Conservation (phyloP, 2,888 invertebrate species). For the Ochlodes sylvanus region DNA sequence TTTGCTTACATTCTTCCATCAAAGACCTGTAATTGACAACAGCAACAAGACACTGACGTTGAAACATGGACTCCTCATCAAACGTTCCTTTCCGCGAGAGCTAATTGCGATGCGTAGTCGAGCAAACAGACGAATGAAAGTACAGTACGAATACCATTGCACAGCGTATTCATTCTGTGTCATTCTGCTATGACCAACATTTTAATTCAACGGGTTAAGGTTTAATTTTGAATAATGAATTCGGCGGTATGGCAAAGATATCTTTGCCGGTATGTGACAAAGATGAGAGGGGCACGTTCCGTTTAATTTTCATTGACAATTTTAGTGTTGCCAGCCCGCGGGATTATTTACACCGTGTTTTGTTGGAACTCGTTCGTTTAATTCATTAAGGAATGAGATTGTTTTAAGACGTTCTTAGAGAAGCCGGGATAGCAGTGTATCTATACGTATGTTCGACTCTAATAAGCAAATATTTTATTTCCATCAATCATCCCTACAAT, state of each 20-base stretch:
- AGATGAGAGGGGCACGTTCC: slow-evolving; percentile 65
- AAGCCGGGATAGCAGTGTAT: too few relatives aligned
- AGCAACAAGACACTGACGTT: slow-evolving; percentile 30
- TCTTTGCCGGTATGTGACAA: slow-evolving; percentile 56
- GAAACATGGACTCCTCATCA: slow-evolving; percentile 53
- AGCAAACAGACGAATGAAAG: slow-evolving; percentile 67
- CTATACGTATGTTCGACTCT: too few relatives aligned
- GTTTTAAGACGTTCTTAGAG: not conserved
- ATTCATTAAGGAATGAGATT: slow-evolving; percentile 13
- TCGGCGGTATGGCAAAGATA: slow-evolving; percentile 35
- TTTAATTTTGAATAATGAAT: slow-evolving; percentile 42
- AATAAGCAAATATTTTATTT: too few relatives aligned
- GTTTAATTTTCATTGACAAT: slow-evolving; percentile 75
- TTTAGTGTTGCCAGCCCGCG: slow-evolving; percentile 48
- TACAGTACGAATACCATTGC: slow-evolving; percentile 41
- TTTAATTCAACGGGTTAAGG: slow-evolving; percentile 41
- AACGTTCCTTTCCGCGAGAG: slow-evolving; percentile 57
- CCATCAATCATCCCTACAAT: too few relatives aligned
- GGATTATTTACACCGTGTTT: slow-evolving; percentile 37
- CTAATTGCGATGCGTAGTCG: slow-evolving; percentile 71
- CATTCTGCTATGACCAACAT: not conserved
- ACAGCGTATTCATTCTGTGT: slow-evolving; percentile 41
- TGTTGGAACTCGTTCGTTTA: slow-evolving; percentile 22
- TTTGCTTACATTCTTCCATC: slow-evolving; percentile 10
- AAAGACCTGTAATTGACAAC: slow-evolving; percentile 27